A percentile compares a stretch with the other conserved stretches of the same genome.
Conservation (phyloP, 1,140 invertebrate genomes). For the Pseudomyrmex cubaensis region DNA sequence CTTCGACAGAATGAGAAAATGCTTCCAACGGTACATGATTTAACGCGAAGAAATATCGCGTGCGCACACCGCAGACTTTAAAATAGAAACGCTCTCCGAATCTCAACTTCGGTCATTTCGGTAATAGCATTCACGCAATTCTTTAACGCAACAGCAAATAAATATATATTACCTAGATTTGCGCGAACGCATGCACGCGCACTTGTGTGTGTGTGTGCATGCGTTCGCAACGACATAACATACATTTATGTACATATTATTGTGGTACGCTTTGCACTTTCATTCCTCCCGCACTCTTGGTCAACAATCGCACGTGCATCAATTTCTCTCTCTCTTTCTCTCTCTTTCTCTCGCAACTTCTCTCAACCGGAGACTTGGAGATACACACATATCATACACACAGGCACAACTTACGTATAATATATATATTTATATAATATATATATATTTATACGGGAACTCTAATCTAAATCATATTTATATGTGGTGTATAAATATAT, state of each 20-base stretch:
- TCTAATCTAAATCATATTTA: slow-evolving; percentile 82
- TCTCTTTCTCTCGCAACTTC: slow-evolving; percentile 1
- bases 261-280: slow-evolving; percentile 14
- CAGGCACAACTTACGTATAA: slow-evolving; percentile 77
- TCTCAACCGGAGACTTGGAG: background rate
- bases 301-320: background rate
- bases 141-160: slow-evolving; percentile 75
- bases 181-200: slow-evolving; percentile 5
- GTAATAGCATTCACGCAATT: slow-evolving; percentile 52
- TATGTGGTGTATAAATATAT: slow-evolving; percentile 82
- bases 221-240: slow-evolving; percentile 67
- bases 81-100: slow-evolving; percentile 61
- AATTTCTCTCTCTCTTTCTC: background rate
- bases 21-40: too few relatives aligned
- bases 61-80: background rate
- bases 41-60: too few relatives aligned
- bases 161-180: slow-evolving; percentile 73
- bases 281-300: too few relatives aligned
- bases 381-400: too few relatives aligned
- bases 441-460: slow-evolving; percentile 68
- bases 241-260: slow-evolving; percentile 74
- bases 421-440: slow-evolving; percentile 73
- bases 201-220: slow-evolving; percentile 1
- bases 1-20: too few relatives aligned
- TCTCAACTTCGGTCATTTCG: slow-evolving; percentile 45